Evolutionary conservation across 1,140 invertebrate genomes (phyloP).

Genomic region (Melipona quadrifasciata): DNA sequence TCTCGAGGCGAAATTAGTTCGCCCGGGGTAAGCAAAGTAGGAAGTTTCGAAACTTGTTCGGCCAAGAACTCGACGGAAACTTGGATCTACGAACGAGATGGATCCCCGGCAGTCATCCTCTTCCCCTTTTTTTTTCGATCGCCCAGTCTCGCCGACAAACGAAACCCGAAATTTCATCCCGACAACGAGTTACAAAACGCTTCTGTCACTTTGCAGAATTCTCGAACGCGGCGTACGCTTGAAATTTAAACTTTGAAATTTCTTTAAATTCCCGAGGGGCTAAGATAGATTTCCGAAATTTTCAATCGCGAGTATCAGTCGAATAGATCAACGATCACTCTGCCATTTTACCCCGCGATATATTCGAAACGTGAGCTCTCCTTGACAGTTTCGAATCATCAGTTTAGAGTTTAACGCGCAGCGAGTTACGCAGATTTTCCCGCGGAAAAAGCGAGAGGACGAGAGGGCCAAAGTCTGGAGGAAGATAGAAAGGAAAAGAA

Average conservation of each 20-base stretch:
- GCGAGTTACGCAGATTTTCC: too few relatives aligned
- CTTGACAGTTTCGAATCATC: too few relatives aligned
- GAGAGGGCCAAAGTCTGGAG: too few relatives aligned
- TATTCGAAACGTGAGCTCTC: background rate
- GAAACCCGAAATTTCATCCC: background rate
- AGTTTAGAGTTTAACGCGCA: too few relatives aligned
- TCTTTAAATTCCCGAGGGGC: background rate
- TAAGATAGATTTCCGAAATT: background rate
- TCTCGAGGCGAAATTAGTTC: constrained; percentile 16
- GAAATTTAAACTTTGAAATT: background rate
- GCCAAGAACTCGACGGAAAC: background rate
- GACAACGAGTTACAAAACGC: background rate
- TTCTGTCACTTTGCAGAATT: background rate
- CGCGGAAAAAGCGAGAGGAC: too few relatives aligned
- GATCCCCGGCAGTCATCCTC: background rate
- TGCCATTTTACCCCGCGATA: too few relatives aligned
- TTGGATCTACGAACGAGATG: background rate
- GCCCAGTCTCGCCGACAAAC: background rate
- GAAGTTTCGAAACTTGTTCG: constrained; percentile 5
- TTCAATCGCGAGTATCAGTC: too few relatives aligned
- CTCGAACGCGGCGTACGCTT: background rate
- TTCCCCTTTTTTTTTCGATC: background rate
- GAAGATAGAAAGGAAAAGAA: too few relatives aligned
- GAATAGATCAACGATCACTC: too few relatives aligned
- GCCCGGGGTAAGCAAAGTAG: background rate